Percentiles rank a stretch among this genome's conserved stretches.
These are phyloP conservation scores for Daubentonia madagascariensis DNA, from an alignment of 2,113 vertebrate genomes.

Conservation along the genomic window DNA sequence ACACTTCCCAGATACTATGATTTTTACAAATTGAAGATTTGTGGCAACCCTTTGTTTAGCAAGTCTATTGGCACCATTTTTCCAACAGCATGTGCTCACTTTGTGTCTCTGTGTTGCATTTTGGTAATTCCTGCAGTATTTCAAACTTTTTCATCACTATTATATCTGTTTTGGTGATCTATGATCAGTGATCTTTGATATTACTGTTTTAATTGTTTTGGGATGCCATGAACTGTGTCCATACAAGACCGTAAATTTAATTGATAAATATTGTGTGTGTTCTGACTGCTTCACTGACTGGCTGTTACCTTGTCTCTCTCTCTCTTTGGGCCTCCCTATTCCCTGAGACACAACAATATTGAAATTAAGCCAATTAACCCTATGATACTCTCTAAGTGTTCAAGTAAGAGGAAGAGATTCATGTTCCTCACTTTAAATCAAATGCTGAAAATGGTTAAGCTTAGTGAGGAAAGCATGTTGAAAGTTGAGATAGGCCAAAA, in stretches of 20 bases:
- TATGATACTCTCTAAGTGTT: not conserved
- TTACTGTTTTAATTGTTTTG: not conserved
- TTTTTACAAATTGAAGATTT: not conserved
- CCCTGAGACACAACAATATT: not conserved
- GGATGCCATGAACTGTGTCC: not conserved
- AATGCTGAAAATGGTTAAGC: not conserved
- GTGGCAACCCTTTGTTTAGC: not conserved
- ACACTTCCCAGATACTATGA: not conserved
- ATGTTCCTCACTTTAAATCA: not conserved
- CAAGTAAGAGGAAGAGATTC: not conserved
- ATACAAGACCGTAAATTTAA: not conserved
- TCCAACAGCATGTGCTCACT: not conserved
- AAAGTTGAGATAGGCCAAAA: not conserved
- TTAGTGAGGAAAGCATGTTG: not conserved
- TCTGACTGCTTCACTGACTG: not conserved
- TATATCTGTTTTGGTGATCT: not conserved
- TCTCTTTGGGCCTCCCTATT: not conserved
- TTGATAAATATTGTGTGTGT: not conserved
- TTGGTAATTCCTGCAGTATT: not conserved
- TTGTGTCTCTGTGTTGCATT: not conserved
- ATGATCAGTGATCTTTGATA: not conserved
- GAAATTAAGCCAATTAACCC: not conserved
- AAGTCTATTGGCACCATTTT: not conserved
- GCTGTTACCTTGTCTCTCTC: not conserved
- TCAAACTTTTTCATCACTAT: not conserved